Conservation (phyloP, 64 coral and sea anemone species). For the Acropora yongei region DNA sequence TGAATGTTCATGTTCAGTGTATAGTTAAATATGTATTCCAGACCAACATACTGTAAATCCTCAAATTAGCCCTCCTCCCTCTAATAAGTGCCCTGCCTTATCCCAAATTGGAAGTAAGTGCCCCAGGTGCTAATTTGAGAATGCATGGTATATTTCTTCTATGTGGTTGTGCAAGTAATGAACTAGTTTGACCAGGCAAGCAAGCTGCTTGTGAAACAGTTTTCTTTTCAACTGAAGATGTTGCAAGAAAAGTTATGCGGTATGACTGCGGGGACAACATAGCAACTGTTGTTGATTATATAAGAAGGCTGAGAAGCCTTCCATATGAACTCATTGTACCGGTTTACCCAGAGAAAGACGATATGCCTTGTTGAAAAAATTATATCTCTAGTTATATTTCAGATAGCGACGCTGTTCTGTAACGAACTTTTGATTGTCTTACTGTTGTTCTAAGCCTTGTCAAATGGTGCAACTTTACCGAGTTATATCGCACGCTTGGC, state of each 20-base stretch:
- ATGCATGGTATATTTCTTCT: constrained; percentile 3
- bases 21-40: constrained; percentile 15
- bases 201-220: constrained; percentile 25
- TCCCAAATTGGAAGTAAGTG: neutral
- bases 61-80: neutral
- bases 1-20: neutral
- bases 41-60: neutral
- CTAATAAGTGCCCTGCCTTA: neutral
- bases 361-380: neutral
- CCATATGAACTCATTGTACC: constrained; percentile 52
- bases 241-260: constrained; percentile 47
- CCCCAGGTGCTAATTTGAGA: constrained; percentile 19
- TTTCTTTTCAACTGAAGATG: constrained; percentile 30
- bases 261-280: constrained; percentile 40
- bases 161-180: neutral
- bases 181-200: too few species aligned
- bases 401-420: too few species aligned
- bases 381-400: too few species aligned
- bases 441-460: too few species aligned
- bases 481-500: too few species aligned
- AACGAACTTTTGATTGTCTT: too few species aligned
- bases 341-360: constrained; percentile 57
- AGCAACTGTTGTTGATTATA: constrained; percentile 67
- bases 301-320: constrained; percentile 37
- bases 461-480: too few species aligned